These are phyloP conservation scores for Sebastes oblongus DNA, from an alignment of 2,797 vertebrate genomes.

Conservation along the genomic window DNA sequence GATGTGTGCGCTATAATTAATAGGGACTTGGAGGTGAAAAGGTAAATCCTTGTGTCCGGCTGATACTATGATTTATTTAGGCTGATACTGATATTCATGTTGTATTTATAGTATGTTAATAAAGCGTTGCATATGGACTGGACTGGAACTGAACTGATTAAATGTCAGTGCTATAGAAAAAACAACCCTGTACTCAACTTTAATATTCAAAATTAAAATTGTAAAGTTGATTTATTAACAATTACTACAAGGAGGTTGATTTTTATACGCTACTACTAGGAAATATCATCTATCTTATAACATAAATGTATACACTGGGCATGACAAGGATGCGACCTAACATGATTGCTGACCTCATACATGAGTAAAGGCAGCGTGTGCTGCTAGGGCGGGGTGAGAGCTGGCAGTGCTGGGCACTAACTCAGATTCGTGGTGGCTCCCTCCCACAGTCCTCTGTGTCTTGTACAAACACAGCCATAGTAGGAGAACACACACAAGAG, in stretches of 20 bases:
- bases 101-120: background rate
- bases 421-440: constrained; percentile 27
- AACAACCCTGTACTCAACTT: background rate
- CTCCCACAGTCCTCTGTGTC: constrained; percentile 11
- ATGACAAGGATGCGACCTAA: background rate
- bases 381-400: constrained; percentile 8
- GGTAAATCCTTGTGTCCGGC: background rate
- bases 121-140: background rate
- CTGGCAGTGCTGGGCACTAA: constrained; percentile 58
- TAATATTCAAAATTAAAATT: background rate
- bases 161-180: background rate
- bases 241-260: background rate
- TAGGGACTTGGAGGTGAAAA: background rate
- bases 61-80: background rate
- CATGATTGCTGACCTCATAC: background rate
- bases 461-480: constrained; percentile 27
- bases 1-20: background rate
- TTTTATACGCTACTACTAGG: background rate
- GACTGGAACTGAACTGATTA: background rate
- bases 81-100: rapidly evolving
- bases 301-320: background rate
- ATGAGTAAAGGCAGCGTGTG: background rate
- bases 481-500: constrained; percentile 18
- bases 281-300: background rate
- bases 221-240: background rate